A percentile compares a stretch with the other conserved stretches of the same genome.
phyloP scores from a whole-genome alignment of 1,140 invertebrate species.

The Drosophila athabasca region DNA sequence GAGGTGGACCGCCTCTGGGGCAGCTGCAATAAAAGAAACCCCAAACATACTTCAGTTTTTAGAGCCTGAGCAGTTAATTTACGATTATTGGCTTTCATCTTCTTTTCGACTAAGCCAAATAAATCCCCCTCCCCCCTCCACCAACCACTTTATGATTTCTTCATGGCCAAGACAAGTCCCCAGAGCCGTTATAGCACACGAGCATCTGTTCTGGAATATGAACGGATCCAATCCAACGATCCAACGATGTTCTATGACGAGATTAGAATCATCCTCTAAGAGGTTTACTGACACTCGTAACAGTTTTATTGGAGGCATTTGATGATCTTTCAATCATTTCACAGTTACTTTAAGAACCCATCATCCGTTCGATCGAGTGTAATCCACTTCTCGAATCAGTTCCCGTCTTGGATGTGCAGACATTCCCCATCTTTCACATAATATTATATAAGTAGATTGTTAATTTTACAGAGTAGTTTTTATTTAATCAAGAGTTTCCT shows the following conservation, averaged over 20 bases:
- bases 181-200: too few relatives aligned
- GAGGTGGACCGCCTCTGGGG: background rate
- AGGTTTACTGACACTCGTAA: too few relatives aligned
- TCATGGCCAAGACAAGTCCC: conserved; percentile 19
- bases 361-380: too few relatives aligned
- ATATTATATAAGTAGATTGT: background rate
- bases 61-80: conserved; percentile 54
- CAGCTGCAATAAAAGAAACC: conserved; percentile 45
- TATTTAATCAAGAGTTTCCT: conserved; percentile 69
- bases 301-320: too few relatives aligned
- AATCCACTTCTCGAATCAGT: too few relatives aligned
- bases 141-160: conserved; percentile 14
- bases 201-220: conserved; percentile 5
- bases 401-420: background rate
- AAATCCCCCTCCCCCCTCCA: conserved; percentile 7
- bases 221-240: conserved; percentile 8
- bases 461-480: conserved; percentile 66
- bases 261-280: too few relatives aligned
- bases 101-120: conserved; percentile 27
- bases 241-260: conserved; percentile 9
- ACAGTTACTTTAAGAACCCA: too few relatives aligned
- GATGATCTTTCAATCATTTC: too few relatives aligned
- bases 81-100: conserved; percentile 63
- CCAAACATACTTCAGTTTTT: conserved; percentile 29
- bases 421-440: background rate